Base-by-base conservation (phyloP, 2,888 invertebrate species). In the Pammene fasciana region DNA sequence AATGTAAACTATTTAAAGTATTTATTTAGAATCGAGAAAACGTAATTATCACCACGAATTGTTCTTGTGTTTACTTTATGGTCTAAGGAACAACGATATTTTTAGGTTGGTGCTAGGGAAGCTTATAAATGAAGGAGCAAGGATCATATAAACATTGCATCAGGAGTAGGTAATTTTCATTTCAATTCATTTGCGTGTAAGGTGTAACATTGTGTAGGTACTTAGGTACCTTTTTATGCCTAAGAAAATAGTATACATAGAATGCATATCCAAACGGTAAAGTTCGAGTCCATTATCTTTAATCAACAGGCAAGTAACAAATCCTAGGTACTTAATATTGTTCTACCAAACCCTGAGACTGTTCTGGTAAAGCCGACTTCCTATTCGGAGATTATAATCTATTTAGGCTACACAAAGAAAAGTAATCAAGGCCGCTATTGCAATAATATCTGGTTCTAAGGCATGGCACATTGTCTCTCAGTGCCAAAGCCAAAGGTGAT, bases 351-450 rank as follows among this genome's bases (percentile, higher is more conserved):
- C 50, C 50, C 62, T 62, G 50, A 50, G 41, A 62, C 52, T n/a
- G 11, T 43, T 48, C 41, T 62, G 41, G 52, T 50, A 18, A 50
- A 62, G 18, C 41, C 62, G 8, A 50, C 62, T 62, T 62, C 62
- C 62, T 62, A 52, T 52, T 62, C 26, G 14, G 18, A 36, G 64
- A 64, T 68, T 62, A 64, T 68, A 57, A 68, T 68, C 68, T 64
- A 48, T 41, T 62, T 62, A 62, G 52, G 62, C 50, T 62, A 62
- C 62, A 62, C 50, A 38, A 62, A 41, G 41, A 62, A 62, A 62
- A 62, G 62, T 41, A 62, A 61, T 62, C 62, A 62, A 62, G 62
- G 62, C 50, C 62, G 50, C 26, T 52, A 66, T n/a, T 59, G 57
- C 57, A 48, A 65, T 57, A 65, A 59, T 68, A 68, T 62, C 62